Conservation (phyloP, 2,797 vertebrate genomes). For the Propithecus deckenii region DNA sequence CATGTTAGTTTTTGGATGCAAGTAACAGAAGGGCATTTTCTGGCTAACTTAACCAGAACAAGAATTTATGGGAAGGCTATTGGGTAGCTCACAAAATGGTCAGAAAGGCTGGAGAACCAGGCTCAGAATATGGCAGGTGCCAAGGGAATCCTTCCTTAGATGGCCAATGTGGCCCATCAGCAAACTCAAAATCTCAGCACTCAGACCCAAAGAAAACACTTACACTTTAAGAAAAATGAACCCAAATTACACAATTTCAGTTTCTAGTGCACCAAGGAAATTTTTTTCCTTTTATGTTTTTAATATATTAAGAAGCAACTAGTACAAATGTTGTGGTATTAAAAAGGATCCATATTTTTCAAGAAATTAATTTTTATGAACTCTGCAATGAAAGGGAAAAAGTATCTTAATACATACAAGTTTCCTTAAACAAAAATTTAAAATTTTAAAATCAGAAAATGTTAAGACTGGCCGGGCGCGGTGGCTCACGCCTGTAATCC, state of each 20-base stretch:
- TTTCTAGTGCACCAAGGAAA: background rate
- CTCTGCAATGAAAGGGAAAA: slow-evolving; percentile 23
- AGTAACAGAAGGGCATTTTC: background rate
- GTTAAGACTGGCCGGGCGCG: background rate
- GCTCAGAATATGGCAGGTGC: background rate
- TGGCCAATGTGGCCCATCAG: background rate
- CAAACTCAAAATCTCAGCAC: background rate
- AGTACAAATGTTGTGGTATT: slow-evolving; percentile 56
- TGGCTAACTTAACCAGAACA: background rate
- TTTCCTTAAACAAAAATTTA: slow-evolving; percentile 52
- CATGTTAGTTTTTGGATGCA: background rate
- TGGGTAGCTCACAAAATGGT: background rate
- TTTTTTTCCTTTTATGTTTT: slow-evolving; percentile 36
- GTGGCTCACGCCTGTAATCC: no score
- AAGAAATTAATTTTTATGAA: slow-evolving; percentile 64
- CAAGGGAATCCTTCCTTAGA: background rate
- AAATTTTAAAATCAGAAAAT: slow-evolving; percentile 41
- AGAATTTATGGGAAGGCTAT: background rate
- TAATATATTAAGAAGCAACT: slow-evolving; percentile 68
- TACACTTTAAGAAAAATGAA: background rate
- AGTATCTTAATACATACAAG: slow-evolving; percentile 24
- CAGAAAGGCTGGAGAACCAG: background rate
- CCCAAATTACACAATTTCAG: background rate
- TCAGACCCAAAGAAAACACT: background rate
- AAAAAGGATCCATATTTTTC: background rate